These are phyloP conservation scores for Carabus problematicus DNA, from an alignment of 2,888 invertebrate genomes.

Conservation along the genomic window DNA sequence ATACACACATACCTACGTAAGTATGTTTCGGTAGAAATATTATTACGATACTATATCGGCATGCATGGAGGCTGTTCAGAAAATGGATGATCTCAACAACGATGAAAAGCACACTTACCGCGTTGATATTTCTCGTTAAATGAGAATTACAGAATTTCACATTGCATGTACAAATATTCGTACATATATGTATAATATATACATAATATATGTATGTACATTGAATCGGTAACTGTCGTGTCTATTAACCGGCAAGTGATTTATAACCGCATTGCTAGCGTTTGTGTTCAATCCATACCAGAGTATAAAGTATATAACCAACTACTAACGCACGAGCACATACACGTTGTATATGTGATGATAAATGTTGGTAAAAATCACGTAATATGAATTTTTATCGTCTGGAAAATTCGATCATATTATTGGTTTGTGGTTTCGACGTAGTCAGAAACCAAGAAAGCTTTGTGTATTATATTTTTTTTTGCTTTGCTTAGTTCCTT, in stretches of 20 bases:
- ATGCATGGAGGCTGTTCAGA: slow-evolving; percentile 31
- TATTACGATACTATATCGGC: slow-evolving; percentile 36
- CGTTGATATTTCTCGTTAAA: neutral
- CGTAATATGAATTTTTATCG: slow-evolving; percentile 40
- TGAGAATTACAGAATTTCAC: neutral
- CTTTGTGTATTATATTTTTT: slow-evolving; percentile 3
- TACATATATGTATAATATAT: neutral
- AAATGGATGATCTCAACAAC: slow-evolving; percentile 28
- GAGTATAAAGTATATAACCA: neutral
- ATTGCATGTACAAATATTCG: neutral
- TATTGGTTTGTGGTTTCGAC: slow-evolving; percentile 26
- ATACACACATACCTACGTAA: too few relatives aligned
- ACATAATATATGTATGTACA: too few relatives aligned
- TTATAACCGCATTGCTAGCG: slow-evolving; percentile 11
- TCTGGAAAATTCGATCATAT: slow-evolving; percentile 39
- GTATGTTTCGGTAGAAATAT: slow-evolving; percentile 24
- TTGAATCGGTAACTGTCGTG: neutral
- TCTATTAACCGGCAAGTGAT: slow-evolving; percentile 16
- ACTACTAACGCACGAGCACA: neutral
- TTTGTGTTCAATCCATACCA: slow-evolving; percentile 9
- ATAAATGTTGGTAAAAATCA: slow-evolving; percentile 36
- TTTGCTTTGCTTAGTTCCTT: slow-evolving; percentile 26
- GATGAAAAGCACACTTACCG: slow-evolving; percentile 12
- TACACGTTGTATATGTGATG: slow-evolving; percentile 8
- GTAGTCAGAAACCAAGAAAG: too few relatives aligned